phyloP scores from a whole-genome alignment of 2,888 invertebrate genomes.

The Andrena flavipes region DNA sequence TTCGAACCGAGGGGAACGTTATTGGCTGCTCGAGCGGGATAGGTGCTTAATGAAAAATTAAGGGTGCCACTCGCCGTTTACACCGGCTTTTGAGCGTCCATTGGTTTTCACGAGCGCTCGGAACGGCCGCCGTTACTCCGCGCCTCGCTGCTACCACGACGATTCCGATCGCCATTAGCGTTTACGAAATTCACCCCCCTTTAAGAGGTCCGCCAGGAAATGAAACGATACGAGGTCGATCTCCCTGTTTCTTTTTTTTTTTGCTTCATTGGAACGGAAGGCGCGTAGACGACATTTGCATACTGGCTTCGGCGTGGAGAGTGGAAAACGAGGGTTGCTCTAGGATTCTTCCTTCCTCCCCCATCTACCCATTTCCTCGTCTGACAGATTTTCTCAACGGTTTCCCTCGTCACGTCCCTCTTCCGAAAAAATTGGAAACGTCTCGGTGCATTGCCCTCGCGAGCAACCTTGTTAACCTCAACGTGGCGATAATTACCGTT shows the following conservation, averaged over 20 bases:
- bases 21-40: constrained; percentile 41
- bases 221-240: constrained; percentile 7
- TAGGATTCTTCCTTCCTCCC: not conserved
- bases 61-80: constrained; percentile 42
- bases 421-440: not conserved
- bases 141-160: constrained; percentile 8
- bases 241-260: not conserved
- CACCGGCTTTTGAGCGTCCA: constrained; percentile 47
- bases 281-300: constrained; percentile 1
- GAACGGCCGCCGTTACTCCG: constrained; percentile 33
- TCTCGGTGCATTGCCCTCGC: not conserved
- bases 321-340: not conserved
- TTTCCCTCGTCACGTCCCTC: not conserved
- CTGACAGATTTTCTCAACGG: not conserved
- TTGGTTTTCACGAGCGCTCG: constrained; percentile 48
- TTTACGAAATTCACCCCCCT: constrained; percentile 42
- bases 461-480: constrained; percentile 9
- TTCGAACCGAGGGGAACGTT: constrained; percentile 35
- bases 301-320: not conserved
- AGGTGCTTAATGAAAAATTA: constrained; percentile 61
- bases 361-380: no score
- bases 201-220: not conserved
- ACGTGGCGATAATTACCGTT: constrained; percentile 19
- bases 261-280: not conserved
- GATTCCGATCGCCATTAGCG: constrained; percentile 43